Conservation (phyloP, 2,797 vertebrate species). For the Galagoides demidoff region DNA sequence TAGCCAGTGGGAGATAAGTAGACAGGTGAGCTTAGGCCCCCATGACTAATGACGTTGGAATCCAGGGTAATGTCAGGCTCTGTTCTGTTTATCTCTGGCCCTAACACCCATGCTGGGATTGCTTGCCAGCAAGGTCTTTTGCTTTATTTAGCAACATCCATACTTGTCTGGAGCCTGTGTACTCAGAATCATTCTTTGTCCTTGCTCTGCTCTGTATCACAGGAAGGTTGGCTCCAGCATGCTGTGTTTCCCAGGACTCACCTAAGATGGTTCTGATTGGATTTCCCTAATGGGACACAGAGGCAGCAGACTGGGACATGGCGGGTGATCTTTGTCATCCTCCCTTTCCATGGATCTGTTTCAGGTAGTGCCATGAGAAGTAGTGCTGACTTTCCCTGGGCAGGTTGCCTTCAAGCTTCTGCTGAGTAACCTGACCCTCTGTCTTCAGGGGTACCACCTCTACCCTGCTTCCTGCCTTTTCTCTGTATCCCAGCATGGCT, state of each 20-base stretch:
- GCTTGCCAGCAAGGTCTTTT: conserved; percentile 8
- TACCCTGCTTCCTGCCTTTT: not conserved
- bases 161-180: not conserved
- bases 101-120: not conserved
- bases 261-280: not conserved
- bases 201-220: conserved; percentile 25
- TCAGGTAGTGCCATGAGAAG: not conserved
- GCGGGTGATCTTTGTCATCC: not conserved
- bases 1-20: not conserved
- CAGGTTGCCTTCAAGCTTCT: not conserved
- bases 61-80: not conserved
- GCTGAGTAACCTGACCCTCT: not conserved
- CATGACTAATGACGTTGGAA: not conserved
- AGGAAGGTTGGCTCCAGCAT: not conserved
- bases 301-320: not conserved
- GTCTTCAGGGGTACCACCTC: not conserved
- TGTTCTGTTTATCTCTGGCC: conserved; percentile 43
- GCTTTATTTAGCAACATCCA: conserved; percentile 51
- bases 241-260: not conserved
- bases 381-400: not conserved
- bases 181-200: not conserved
- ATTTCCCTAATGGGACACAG: not conserved
- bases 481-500: not conserved
- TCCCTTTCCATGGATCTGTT: not conserved
- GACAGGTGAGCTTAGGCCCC: not conserved